Percentiles rank a stretch among this genome's conserved stretches.
Conservation (phyloP, 2,888 invertebrate species). For the Lochmaea capreae region DNA sequence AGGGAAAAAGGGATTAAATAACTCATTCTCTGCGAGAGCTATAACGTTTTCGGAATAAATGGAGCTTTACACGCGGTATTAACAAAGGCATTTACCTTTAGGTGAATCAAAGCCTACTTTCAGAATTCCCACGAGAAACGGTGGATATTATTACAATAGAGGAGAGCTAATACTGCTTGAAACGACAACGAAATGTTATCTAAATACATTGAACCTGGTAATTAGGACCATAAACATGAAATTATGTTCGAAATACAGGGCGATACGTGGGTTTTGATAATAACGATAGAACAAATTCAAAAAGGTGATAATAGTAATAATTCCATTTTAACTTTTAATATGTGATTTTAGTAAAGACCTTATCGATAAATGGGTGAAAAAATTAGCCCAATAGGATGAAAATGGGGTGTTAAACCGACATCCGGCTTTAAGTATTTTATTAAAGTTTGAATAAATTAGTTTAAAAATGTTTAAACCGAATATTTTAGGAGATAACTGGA, state of each 20-base stretch:
- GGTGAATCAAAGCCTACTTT: slow-evolving; percentile 21
- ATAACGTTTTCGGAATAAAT: slow-evolving; percentile 10
- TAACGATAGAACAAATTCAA: no score
- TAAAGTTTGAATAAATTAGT: no score
- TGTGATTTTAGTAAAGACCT: no score
- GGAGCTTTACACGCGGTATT: slow-evolving; percentile 7
- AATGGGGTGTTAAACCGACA: no score
- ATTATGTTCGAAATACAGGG: neutral
- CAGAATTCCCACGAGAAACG: slow-evolving; percentile 3
- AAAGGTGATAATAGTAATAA: no score
- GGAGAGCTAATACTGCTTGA: slow-evolving; percentile 16
- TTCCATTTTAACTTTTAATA: no score
- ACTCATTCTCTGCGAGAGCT: neutral
- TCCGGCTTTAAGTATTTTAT: no score
- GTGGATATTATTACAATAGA: neutral
- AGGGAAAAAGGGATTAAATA: slow-evolving; percentile 2
- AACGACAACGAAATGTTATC: slow-evolving; percentile 24
- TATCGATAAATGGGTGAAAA: no score
- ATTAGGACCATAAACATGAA: slow-evolving; percentile 14
- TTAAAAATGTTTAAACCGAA: no score
- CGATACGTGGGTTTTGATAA: no score
- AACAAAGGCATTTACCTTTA: slow-evolving; percentile 10
- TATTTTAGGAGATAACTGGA: no score
- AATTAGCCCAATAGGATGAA: no score
- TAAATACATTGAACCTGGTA: slow-evolving; percentile 28